Percentiles rank a stretch among this genome's conserved stretches.
Evolutionary conservation across 2,113 vertebrate species (phyloP).

Genomic region (Leptosomus discolor): DNA sequence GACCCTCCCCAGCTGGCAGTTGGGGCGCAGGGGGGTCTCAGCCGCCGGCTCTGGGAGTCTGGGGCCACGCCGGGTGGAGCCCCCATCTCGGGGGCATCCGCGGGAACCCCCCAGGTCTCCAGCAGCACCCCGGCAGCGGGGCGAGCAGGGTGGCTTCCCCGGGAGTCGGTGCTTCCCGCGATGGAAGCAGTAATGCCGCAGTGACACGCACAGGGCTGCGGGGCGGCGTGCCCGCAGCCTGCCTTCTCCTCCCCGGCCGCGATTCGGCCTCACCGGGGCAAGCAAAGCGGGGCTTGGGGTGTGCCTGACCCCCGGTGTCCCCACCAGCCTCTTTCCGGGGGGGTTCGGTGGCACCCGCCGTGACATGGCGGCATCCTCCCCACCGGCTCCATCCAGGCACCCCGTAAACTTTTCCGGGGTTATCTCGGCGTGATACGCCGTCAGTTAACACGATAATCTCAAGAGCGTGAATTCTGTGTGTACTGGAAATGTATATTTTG

Average conservation of each 20-base stretch:
- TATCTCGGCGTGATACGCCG: background rate
- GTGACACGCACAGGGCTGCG: conserved; percentile 24
- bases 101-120: background rate
- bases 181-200: conserved; percentile 25
- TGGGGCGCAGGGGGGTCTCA: background rate
- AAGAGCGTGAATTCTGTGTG: background rate
- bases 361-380: background rate
- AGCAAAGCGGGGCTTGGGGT: background rate
- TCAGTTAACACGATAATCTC: background rate
- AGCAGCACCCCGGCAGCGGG: background rate
- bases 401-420: background rate
- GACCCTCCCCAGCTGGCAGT: background rate
- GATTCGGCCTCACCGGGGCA: background rate
- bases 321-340: background rate
- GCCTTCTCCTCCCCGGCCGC: background rate
- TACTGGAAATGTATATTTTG: background rate
- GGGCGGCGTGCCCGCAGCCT: background rate
- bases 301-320: background rate
- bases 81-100: rapidly evolving
- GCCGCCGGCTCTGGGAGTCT: background rate
- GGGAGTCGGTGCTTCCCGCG: background rate
- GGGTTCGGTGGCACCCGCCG: background rate
- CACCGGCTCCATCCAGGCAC: background rate
- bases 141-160: background rate
- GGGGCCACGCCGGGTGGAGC: background rate